phyloP scores from a whole-genome alignment of 2,888 invertebrate species.

The Synanthedon andrenaeformis region DNA sequence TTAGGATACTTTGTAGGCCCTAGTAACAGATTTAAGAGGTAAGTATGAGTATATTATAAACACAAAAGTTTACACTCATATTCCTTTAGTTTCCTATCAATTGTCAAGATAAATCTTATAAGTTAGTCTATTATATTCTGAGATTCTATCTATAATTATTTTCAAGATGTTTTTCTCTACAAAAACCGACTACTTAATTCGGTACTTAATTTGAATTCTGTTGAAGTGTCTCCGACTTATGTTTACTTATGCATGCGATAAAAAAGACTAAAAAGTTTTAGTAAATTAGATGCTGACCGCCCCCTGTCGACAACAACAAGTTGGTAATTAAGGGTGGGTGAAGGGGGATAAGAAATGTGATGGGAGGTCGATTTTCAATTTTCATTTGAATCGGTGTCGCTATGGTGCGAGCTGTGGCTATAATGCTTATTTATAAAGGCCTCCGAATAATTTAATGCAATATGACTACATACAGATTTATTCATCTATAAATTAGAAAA shows the following conservation, averaged over 20 bases:
- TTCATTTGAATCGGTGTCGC: slow-evolving; percentile 32
- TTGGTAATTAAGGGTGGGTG: slow-evolving; percentile 28
- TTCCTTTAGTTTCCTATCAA: too few species aligned
- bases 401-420: slow-evolving; percentile 14
- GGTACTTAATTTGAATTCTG: not conserved
- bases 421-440: slow-evolving; percentile 25
- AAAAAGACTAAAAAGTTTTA: slow-evolving; percentile 15
- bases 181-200: too few species aligned
- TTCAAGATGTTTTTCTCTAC: too few species aligned
- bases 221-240: not conserved
- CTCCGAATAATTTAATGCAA: slow-evolving; percentile 30
- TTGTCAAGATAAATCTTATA: too few species aligned
- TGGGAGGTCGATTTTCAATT: slow-evolving; percentile 34
- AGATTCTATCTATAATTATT: too few species aligned
- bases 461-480: slow-evolving; percentile 5
- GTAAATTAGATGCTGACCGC: slow-evolving; percentile 21
- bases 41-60: too few species aligned
- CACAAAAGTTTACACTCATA: too few species aligned
- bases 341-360: slow-evolving; percentile 16
- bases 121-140: too few species aligned
- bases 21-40: too few species aligned
- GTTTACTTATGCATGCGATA: not conserved
- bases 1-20: too few species aligned
- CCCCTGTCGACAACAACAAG: slow-evolving; percentile 20
- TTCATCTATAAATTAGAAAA: too few species aligned